Conservation (phyloP, 2,113 vertebrate genomes). For the Phodopus roborovskii region DNA sequence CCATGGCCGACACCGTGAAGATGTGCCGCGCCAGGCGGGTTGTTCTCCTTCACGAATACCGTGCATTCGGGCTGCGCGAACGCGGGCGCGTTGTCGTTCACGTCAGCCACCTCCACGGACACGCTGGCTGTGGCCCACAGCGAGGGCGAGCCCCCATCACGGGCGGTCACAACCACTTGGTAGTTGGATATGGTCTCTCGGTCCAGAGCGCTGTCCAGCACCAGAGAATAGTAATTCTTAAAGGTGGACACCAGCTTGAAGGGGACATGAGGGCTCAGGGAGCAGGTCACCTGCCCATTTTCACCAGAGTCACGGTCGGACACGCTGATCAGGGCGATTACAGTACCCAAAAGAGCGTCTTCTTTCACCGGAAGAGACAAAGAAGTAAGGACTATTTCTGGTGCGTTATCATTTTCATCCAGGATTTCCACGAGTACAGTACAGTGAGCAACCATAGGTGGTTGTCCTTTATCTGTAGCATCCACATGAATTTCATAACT, state of each 20-base stretch:
- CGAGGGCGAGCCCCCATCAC: neutral
- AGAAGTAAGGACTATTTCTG: constrained; percentile 89
- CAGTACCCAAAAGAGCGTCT: constrained; percentile 89
- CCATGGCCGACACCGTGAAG: no score
- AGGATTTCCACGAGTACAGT: constrained; percentile 91
- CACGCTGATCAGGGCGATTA: constrained; percentile 92
- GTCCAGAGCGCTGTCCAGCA: constrained; percentile 87
- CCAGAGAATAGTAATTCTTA: constrained; percentile 91
- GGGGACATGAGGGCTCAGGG: constrained; percentile 65
- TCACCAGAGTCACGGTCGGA: constrained; percentile 91
- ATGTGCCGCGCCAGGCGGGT: no score
- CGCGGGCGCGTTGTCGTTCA: no score
- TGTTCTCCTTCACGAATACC: no score
- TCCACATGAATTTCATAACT: constrained; percentile 78
- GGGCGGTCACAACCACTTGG: neutral
- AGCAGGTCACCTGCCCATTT: constrained; percentile 90
- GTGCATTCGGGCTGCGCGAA: no score
- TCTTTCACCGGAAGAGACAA: constrained; percentile 91
- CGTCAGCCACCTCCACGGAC: no score
- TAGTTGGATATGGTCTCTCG: neutral
- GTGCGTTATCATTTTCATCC: constrained; percentile 92
- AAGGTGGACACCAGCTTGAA: constrained; percentile 83
- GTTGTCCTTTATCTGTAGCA: constrained; percentile 81
- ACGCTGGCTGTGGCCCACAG: constrained; percentile 78
- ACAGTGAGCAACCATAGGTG: constrained; percentile 89